phyloP scores from a whole-genome alignment of 2,113 vertebrate genomes.

The Coturnix japonica region DNA sequence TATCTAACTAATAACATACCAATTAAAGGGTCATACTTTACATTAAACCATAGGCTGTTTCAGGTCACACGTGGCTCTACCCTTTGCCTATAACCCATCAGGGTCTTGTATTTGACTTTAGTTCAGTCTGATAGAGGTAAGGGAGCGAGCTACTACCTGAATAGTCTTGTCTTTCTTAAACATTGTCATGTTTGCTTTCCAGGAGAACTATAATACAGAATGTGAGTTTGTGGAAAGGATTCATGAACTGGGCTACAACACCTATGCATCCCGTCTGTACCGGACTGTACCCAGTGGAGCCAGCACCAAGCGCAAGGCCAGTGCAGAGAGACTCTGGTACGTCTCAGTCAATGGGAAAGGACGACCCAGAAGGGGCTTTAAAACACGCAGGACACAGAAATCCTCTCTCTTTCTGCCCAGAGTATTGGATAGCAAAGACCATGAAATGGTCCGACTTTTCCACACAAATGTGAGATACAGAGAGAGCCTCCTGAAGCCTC shows the following conservation, averaged over 20 bases:
- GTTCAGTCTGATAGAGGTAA: background rate
- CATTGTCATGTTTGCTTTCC: background rate
- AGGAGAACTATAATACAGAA: constrained; percentile 91
- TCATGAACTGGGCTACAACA: constrained; percentile 96
- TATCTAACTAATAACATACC: background rate
- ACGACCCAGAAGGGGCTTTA: constrained; percentile 93
- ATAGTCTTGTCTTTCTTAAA: background rate
- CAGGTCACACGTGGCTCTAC: rapidly evolving
- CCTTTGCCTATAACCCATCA: background rate
- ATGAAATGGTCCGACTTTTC: constrained; percentile 85
- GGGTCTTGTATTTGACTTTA: background rate
- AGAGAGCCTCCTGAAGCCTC: constrained; percentile 58
- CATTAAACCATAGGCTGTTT: background rate
- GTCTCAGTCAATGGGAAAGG: constrained; percentile 96
- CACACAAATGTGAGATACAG: constrained; percentile 45
- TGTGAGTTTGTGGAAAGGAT: constrained; percentile 97
- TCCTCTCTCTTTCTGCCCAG: constrained; percentile 96
- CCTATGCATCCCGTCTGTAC: constrained; percentile 90
- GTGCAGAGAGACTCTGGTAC: constrained; percentile 92
- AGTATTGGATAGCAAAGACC: constrained; percentile 92
- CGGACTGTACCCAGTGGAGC: constrained; percentile 79
- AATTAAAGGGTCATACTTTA: background rate
- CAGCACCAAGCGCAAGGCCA: constrained; percentile 73
- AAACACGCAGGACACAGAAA: constrained; percentile 94
- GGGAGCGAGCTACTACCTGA: rapidly evolving